Evolutionary conservation across 2,113 vertebrate species (phyloP), one percentile per base, ranked within the genome.

Genomic region (Notarius quadriscutis): DNA sequence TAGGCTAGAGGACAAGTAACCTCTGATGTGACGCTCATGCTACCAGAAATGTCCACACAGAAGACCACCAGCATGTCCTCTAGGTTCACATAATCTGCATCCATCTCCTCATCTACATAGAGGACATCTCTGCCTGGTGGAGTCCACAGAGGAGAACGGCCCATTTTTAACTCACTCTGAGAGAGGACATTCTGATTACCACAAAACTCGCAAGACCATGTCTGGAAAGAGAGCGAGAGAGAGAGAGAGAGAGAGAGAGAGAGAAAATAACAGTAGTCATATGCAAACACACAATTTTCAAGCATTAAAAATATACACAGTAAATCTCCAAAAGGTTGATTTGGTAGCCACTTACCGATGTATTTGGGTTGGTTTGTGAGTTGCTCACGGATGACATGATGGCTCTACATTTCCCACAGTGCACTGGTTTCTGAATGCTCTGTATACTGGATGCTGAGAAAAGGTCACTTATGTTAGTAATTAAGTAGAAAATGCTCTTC

Each of bases 21-120:
- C 93, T 94, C 92, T 15, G 93, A 91, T 2, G 95, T 96, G 87
- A 95, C 94, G 5, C 92, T 92, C 95, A 96, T 96, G 91, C 95
- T 95, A 77, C 95, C 95, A 14, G 95, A 96, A 25, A 93, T 91
- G 88, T 96, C 95, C 85, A 96, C 94, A n/a, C 95, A 96, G 90
- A 95, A 95, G 7, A 96, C 92, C 67, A 95, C 91, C 22, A 96
- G 87, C 1, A 93, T 91, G 90, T 95, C 93, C 84, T 95, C 94
- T 55, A 96, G 77, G 89, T 96, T 95, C 89, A 95, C 88, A 88
- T 96, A 96, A 55, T 95, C 95, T 1, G 91, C 91, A 0, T 94
- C 92, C 0, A 84, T 78, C 22, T 89, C 50, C 15, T 53, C 87
- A 0, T 87, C 91, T 86, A 93, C 83, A 88, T 96, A 93, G 4